Percentiles rank a stretch among this genome's conserved stretches.
Conservation (phyloP, 2,888 invertebrate species). For the Leptinotarsa tumamoca region DNA sequence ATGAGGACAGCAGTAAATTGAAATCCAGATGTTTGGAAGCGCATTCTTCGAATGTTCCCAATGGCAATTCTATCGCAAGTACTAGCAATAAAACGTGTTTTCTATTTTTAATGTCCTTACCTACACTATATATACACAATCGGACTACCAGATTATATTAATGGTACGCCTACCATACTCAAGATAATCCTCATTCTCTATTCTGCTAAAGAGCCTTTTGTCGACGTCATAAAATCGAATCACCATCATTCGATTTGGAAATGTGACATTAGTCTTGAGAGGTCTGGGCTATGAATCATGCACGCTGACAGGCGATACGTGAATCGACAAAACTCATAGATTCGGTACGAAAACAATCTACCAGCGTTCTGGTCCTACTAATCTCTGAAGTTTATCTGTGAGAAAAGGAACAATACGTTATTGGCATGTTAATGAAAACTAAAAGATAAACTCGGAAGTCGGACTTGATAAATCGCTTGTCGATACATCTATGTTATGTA, state of each 20-base stretch:
- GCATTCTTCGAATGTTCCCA: conserved; percentile 46
- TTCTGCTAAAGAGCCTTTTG: conserved; percentile 35
- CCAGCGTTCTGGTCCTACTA: not conserved
- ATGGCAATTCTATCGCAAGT: conserved; percentile 48
- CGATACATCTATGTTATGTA: conserved; percentile 41
- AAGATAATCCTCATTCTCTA: conserved; percentile 34
- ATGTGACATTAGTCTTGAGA: conserved; percentile 20
- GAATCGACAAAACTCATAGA: not conserved
- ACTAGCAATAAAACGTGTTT: conserved; percentile 51
- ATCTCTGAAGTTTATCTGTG: conserved; percentile 11
- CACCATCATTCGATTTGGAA: conserved; percentile 36
- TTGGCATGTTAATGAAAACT: conserved; percentile 15
- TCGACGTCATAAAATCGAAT: conserved; percentile 39
- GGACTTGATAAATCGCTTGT: conserved; percentile 36
- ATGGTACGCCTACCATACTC: conserved; percentile 47
- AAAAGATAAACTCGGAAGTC: conserved; percentile 12
- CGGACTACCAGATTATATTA: conserved; percentile 51
- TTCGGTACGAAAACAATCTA: not conserved
- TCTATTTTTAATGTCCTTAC: conserved; percentile 49
- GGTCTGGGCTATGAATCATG: not conserved
- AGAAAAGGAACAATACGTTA: conserved; percentile 2
- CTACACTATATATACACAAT: conserved; percentile 50
- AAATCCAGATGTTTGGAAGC: conserved; percentile 38
- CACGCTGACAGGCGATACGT: not conserved
- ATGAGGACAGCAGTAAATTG: conserved; percentile 41